Evolutionary conservation across 2,113 vertebrate species (phyloP).

Genomic region (Cyphomyrus discorhynchus): DNA sequence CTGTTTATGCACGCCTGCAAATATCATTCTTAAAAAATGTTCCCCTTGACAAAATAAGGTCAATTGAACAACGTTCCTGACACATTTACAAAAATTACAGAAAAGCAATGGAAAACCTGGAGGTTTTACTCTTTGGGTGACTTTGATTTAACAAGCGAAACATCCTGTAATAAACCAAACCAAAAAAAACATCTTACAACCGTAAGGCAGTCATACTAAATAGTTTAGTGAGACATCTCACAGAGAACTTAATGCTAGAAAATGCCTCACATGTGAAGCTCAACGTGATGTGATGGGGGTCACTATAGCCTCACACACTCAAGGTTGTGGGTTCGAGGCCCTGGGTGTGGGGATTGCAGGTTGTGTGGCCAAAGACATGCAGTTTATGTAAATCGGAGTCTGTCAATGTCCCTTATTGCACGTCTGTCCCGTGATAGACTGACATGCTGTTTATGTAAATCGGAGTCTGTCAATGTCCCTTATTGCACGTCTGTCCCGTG

Average conservation of each 20-base stretch:
- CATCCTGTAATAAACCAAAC: background rate
- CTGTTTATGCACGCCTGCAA: background rate
- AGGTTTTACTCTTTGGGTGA: background rate
- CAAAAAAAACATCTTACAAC: background rate
- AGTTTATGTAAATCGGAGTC: background rate
- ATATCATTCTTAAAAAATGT: background rate
- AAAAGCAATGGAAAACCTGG: background rate
- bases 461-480: background rate
- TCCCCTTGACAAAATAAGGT: background rate
- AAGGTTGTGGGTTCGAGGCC: background rate
- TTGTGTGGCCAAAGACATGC: background rate
- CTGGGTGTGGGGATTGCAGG: background rate
- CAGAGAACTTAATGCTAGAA: background rate
- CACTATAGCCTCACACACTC: background rate
- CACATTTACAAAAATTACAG: background rate
- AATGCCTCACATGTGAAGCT: background rate
- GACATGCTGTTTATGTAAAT: background rate
- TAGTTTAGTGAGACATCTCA: background rate
- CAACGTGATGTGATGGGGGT: background rate
- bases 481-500: background rate
- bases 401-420: background rate
- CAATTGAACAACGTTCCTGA: background rate
- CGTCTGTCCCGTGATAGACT: background rate
- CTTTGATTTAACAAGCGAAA: background rate
- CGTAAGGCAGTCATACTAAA: background rate